A percentile compares a stretch with the other conserved stretches of the same genome.
Conservation (phyloP, 2,797 vertebrate genomes). For the Syndactyla subalaris region DNA sequence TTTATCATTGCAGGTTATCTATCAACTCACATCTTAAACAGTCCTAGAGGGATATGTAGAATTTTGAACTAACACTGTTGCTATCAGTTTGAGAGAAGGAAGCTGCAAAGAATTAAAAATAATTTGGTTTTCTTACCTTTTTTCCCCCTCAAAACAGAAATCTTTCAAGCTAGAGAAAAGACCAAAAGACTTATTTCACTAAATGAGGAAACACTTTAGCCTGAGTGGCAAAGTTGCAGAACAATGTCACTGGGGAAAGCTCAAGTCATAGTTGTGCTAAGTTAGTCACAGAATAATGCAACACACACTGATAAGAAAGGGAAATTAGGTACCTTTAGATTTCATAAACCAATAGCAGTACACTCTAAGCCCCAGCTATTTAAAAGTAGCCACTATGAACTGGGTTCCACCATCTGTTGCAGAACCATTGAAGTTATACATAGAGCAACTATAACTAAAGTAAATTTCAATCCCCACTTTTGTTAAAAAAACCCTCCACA, state of each 20-base stretch:
- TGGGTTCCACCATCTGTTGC: neutral
- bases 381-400: neutral
- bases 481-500: neutral
- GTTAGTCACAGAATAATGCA: neutral
- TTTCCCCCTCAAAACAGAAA: neutral
- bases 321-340: neutral
- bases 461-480: neutral
- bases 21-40: neutral
- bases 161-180: neutral
- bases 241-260: neutral
- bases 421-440: neutral
- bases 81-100: neutral
- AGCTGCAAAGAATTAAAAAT: conserved; percentile 64
- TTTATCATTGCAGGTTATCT: neutral
- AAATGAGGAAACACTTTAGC: neutral
- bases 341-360: neutral
- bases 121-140: neutral
- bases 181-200: neutral
- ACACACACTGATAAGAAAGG: neutral
- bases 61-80: neutral
- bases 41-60: neutral
- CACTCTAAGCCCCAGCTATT: neutral
- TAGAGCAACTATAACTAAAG: neutral
- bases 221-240: neutral
- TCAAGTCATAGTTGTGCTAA: neutral